Base-by-base conservation (phyloP, 2,888 invertebrate species). In the Ceratothoa steindachneri region DNA sequence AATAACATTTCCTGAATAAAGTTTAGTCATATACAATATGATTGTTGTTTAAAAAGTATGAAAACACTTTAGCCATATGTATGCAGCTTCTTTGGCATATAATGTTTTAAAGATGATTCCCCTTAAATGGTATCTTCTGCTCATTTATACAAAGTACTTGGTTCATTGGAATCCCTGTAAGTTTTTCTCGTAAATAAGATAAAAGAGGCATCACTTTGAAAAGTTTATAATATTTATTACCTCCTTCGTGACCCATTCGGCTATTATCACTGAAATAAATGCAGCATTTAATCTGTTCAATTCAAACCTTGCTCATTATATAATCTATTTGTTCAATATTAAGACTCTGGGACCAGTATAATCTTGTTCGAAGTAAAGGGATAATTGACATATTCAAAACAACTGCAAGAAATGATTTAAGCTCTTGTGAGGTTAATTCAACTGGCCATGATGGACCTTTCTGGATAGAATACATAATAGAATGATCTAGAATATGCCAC, bases 151-250 rank as follows among this genome's bases (percentile, higher is more conserved):
- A 74, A 24, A 80, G 30, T 29, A 72, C 72, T 83, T 88, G 87
- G 75, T 85, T 84, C 41, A 41, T 41, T 82, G 87, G 86, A 87
- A 88, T 87, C 60, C 74, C 69, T 9, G 60, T 53, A 66, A 80
- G 81, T 66, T 79, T 68, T 68, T 69, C 73, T 66, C 72, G 68
- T 41, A 82, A 71, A 64, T 77, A n/a, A 64, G 80, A 73, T 67
- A 73, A 72, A 22, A 82, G 31, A 65, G 81, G 82, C 53, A 80
- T 73, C 4, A 82, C 80, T 73, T 81, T 82, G 66, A 66, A 81
- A 1, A 82, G 74, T 7, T 28, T 71, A 70, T 80, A 76, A 51
- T 55, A 22, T 41, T 75, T 71, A 0, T 68, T 41, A 2, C 64
- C 67, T 53, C 53, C 27, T 28, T 24, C 9, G 30, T 24, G 24